Conservation (phyloP, 2,888 invertebrate genomes). For the Tricholauxania praeusta region DNA sequence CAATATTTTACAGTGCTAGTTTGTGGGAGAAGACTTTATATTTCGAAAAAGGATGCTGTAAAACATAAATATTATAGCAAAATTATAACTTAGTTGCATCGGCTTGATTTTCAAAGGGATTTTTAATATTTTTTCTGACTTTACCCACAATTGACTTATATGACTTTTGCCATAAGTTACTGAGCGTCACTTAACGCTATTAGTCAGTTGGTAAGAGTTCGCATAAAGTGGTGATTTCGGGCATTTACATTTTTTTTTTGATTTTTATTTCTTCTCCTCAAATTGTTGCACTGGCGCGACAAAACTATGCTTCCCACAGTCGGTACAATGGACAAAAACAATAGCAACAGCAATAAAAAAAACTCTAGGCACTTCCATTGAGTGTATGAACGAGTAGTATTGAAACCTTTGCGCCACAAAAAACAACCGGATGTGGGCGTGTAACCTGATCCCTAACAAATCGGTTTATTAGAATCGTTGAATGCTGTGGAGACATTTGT, state of each 20-base stretch:
- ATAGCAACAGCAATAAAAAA: slow-evolving; percentile 7
- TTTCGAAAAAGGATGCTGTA: no score
- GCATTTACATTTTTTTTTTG: not conserved
- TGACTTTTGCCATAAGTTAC: no score
- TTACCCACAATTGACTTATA: no score
- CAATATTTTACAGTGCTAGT: no score
- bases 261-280: no score
- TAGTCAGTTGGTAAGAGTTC: no score
- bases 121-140: no score
- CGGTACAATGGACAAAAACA: slow-evolving; percentile 4
- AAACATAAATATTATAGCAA: no score
- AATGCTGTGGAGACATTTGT: slow-evolving; percentile 64
- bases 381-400: not conserved
- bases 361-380: not conserved
- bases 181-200: no score
- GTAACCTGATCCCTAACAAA: slow-evolving; percentile 66
- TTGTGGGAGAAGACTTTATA: no score
- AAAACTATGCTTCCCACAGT: slow-evolving; percentile 18
- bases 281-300: not conserved
- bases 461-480: slow-evolving; percentile 66
- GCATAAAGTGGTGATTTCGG: not conserved
- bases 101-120: no score
- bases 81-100: no score
- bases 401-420: slow-evolving; percentile 3
- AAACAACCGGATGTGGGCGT: slow-evolving; percentile 63